These are phyloP conservation scores for Furnarius figulus DNA, from an alignment of 2,113 vertebrate species.

Conservation along the genomic window DNA sequence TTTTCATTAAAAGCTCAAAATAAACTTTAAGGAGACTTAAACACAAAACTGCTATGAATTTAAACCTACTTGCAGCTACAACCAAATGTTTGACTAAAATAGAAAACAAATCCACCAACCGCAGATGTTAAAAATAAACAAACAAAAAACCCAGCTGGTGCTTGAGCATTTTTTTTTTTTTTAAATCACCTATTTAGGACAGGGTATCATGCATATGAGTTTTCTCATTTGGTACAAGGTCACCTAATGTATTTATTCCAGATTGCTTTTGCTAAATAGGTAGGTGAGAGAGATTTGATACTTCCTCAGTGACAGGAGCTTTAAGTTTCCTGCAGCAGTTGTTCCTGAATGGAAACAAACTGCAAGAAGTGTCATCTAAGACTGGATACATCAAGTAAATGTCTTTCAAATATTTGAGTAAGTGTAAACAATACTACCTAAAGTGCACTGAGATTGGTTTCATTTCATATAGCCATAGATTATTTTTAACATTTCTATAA, in stretches of 20 bases:
- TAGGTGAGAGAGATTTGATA: background rate
- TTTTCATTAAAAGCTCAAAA: background rate
- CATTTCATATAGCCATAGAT: background rate
- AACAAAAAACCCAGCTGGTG: background rate
- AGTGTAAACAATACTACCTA: background rate
- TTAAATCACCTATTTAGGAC: background rate
- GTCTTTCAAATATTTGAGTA: background rate
- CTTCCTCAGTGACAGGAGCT: background rate
- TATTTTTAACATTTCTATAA: background rate
- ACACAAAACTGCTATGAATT: background rate
- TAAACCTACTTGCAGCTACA: background rate
- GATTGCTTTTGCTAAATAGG: background rate
- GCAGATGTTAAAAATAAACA: accelerated
- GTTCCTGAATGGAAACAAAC: background rate
- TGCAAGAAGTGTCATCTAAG: background rate
- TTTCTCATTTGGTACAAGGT: background rate
- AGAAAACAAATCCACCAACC: background rate
- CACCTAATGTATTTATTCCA: background rate
- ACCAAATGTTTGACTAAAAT: background rate
- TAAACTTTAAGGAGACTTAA: background rate
- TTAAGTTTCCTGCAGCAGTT: background rate
- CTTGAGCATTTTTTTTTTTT: background rate
- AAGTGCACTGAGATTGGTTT: background rate
- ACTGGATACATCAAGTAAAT: background rate
- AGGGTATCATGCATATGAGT: accelerated